Base-by-base conservation (phyloP, 2,113 vertebrate species). In the Micronisus gabar region DNA sequence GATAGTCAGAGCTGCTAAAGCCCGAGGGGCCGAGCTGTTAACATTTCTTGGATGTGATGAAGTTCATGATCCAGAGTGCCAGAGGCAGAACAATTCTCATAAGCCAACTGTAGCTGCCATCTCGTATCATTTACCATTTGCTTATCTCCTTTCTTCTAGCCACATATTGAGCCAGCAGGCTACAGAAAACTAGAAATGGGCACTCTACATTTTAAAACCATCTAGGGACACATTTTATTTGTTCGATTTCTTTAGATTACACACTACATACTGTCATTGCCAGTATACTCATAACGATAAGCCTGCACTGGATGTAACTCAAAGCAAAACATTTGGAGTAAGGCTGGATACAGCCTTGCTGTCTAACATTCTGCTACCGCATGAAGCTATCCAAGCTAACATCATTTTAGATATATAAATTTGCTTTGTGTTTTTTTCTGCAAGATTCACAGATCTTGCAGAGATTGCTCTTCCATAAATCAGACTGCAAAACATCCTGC, bases 31-130 rank as follows among this genome's bases (percentile, higher is more conserved):
- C 56, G 19, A 97, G 95, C 91, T 94, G 88, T 88, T 95, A 97
- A 98, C 95, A 91, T 95, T 96, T 98, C 96, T 88, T 92, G 86
- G 96, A 96, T 96, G 87, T 72, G 59, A 93, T 82, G 67, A 79
- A 82, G 96, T 93, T 97, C 94, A 66, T 47, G 90, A 95, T 98
- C 95, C 89, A 97, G 75, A 98, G 90, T 91, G 96, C 97, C 97
- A 96, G 65, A 93, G 91, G 92, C 96, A 95, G 88, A 97, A 85
- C n/a, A 63, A 47, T 29, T 74, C 67, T 88, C 20, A 1, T 86
- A 90, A 93, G 88, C 86, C 90, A 97, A 80, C 58, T 71, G 63
- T 75, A 98, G 92, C 96, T 95, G 97, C 95, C 86, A 92, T 83
- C 86, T 94, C 81, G 0, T 58, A 95, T 97, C 97, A 94, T 59